Percentiles rank a stretch among this genome's conserved stretches.
These are phyloP conservation scores for Psephotus haematonotus DNA, from an alignment of 2,113 vertebrate species.

Conservation along the genomic window DNA sequence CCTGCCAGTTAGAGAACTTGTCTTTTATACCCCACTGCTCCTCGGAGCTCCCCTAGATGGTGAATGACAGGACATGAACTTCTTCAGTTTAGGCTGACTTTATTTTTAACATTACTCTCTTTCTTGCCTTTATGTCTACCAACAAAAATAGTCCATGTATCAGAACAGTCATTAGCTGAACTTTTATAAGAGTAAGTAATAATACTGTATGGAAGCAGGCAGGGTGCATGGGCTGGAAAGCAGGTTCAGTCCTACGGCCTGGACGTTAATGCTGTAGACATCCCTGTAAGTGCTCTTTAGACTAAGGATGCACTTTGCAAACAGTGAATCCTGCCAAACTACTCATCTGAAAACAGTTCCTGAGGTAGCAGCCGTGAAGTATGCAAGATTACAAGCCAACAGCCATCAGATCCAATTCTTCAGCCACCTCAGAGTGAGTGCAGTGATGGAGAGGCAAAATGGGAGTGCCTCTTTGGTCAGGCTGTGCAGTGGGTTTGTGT, in stretches of 20 bases:
- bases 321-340: neutral
- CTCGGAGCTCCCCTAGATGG: neutral
- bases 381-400: neutral
- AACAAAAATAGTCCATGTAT: neutral
- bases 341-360: conserved; percentile 5
- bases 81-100: neutral
- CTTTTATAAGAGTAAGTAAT: neutral
- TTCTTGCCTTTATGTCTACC: neutral
- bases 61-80: neutral
- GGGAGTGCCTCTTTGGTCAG: neutral
- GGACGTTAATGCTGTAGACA: neutral
- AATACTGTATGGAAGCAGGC: neutral
- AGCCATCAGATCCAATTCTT: neutral
- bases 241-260: neutral
- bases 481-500: neutral
- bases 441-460: neutral
- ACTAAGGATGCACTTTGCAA: conserved; percentile 1
- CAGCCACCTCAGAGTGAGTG: neutral
- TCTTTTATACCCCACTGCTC: conserved; percentile 36
- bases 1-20: conserved; percentile 39
- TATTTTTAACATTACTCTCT: neutral
- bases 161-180: neutral
- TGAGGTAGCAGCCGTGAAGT: neutral
- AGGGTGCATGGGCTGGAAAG: conserved; percentile 46
- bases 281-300: neutral